Conservation (phyloP, 2,888 invertebrate genomes). For the Mesorhabditis spiculigera region DNA sequence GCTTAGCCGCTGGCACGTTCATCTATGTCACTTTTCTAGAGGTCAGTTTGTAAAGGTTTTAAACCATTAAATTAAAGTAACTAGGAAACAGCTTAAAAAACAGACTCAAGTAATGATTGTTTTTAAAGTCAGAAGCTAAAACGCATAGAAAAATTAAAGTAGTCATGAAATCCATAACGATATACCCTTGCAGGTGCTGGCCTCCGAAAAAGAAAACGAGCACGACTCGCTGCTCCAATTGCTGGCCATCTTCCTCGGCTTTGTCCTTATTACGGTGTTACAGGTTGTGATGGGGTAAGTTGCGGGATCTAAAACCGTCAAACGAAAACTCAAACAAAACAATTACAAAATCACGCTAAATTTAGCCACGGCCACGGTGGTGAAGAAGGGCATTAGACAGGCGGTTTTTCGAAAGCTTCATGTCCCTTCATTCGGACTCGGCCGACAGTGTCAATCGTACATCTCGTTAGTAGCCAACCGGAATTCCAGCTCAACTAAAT, state of each 20-base stretch:
- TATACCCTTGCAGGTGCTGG: slow-evolving; percentile 24
- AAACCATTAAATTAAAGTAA: neutral
- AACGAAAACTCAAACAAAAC: too few species aligned
- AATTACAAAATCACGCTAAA: too few species aligned
- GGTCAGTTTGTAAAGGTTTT: slow-evolving; percentile 12
- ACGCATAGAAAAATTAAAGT: neutral
- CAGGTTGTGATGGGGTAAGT: slow-evolving; percentile 27
- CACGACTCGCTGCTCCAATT: slow-evolving; percentile 44
- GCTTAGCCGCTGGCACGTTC: slow-evolving; percentile 53
- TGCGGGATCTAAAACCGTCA: too few species aligned
- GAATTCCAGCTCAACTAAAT: too few species aligned
- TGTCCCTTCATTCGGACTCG: too few species aligned
- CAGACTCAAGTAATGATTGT: neutral
- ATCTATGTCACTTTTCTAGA: slow-evolving; percentile 52
- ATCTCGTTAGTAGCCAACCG: too few species aligned
- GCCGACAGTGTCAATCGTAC: too few species aligned
- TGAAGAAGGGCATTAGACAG: too few species aligned
- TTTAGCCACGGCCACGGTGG: too few species aligned
- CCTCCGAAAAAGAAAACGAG: slow-evolving; percentile 38
- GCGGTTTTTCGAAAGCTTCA: too few species aligned
- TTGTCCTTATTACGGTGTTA: slow-evolving; percentile 38
- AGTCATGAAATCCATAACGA: too few species aligned
- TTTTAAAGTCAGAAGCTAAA: neutral
- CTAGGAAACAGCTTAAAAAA: neutral
- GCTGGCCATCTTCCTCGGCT: slow-evolving; percentile 47